A percentile compares a stretch with the other conserved stretches of the same genome.
Evolutionary conservation across 2,113 vertebrate species (phyloP).

Genomic region (Percopsis transmontana): DNA sequence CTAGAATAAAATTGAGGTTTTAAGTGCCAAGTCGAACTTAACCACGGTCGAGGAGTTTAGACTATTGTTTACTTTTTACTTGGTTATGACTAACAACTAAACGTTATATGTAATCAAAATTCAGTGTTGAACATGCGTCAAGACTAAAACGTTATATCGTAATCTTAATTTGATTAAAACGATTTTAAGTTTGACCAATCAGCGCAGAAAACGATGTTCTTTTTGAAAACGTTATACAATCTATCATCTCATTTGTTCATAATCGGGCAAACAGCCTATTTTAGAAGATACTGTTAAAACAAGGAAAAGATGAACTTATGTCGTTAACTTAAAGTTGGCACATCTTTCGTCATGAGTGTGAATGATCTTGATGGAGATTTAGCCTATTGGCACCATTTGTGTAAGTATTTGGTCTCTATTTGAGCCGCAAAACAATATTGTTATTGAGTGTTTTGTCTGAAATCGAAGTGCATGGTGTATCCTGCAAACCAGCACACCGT

Average conservation of each 20-base stretch:
- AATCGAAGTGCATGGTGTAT: conserved; percentile 77
- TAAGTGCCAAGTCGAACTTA: conserved; percentile 50
- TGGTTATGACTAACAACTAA: conserved; percentile 29
- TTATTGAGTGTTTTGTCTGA: conserved; percentile 76
- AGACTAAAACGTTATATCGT: conserved; percentile 76
- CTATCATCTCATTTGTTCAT: conserved; percentile 18
- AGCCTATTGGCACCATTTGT: conserved; percentile 40
- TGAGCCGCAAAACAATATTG: conserved; percentile 70
- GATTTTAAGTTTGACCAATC: conserved; percentile 53
- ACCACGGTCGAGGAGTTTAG: conserved; percentile 2
- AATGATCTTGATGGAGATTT: conserved; percentile 29
- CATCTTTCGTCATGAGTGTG: conserved; percentile 44
- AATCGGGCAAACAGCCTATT: conserved; percentile 54
- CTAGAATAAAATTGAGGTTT: conserved; percentile 67
- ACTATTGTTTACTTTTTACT: conserved; percentile 43
- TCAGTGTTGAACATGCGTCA: conserved; percentile 66
- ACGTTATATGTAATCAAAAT: conserved; percentile 52
- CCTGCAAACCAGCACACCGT: conserved; percentile 50
- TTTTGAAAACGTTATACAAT: conserved; percentile 12
- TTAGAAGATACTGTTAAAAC: conserved; percentile 80
- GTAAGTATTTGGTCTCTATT: conserved; percentile 32
- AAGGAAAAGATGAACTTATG: conserved; percentile 80
- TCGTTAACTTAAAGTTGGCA: conserved; percentile 71
- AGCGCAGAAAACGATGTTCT: conserved; percentile 54
- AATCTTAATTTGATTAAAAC: conserved; percentile 59